Conservation (phyloP, 2,797 vertebrate species). For the Centropyge bicolor region DNA sequence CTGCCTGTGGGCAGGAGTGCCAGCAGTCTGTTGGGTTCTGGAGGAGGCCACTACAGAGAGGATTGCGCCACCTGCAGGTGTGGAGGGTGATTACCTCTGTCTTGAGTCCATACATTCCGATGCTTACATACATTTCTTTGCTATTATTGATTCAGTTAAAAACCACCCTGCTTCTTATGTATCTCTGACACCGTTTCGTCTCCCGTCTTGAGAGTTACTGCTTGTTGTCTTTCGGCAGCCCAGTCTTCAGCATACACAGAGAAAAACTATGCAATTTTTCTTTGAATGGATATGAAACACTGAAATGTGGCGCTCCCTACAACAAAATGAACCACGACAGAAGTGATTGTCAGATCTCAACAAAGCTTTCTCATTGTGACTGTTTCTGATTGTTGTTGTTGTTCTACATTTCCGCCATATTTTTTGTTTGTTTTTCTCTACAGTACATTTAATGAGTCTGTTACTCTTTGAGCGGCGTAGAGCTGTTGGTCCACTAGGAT, state of each 20-base stretch:
- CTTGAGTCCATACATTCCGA: constrained; percentile 84
- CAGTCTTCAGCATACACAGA: constrained; percentile 64
- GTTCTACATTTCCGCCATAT: constrained; percentile 62
- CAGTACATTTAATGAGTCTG: constrained; percentile 52
- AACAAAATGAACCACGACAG: constrained; percentile 84
- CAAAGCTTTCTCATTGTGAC: constrained; percentile 90
- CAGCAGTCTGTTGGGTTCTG: constrained; percentile 69
- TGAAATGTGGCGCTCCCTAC: constrained; percentile 73
- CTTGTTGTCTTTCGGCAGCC: constrained; percentile 80
- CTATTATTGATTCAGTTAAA: constrained; percentile 75
- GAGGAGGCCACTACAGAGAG: constrained; percentile 66
- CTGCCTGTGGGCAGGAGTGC: constrained; percentile 46
- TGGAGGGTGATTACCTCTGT: constrained; percentile 71
- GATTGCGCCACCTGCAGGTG: constrained; percentile 57
- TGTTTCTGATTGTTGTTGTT: constrained; percentile 85
- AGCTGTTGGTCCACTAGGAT: constrained; percentile 89
- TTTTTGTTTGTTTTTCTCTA: constrained; percentile 50
- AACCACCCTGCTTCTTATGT: constrained; percentile 77
- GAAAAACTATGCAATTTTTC: constrained; percentile 54
- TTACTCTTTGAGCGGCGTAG: constrained; percentile 34
- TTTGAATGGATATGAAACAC: constrained; percentile 72
- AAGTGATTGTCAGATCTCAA: constrained; percentile 99
- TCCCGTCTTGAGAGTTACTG: constrained; percentile 44
- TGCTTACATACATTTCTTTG: constrained; percentile 82
- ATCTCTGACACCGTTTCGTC: constrained; percentile 48